A percentile compares a stretch with the other conserved stretches of the same genome.
Evolutionary conservation across 2,797 vertebrate genomes (phyloP).

Genomic region (Acipenser ruthenus): DNA sequence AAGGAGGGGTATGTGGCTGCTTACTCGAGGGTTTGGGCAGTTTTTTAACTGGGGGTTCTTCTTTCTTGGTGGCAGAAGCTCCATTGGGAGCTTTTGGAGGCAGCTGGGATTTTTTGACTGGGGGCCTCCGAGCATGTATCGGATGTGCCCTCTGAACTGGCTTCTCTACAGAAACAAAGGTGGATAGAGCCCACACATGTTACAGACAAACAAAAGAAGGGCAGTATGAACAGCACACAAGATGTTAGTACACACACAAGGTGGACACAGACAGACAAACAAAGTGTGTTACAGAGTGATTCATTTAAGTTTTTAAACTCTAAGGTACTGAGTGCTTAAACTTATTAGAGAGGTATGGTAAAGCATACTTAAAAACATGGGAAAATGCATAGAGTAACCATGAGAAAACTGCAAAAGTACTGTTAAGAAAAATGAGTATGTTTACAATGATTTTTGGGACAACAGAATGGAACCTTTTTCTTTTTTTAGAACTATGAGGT

Average conservation of each 20-base stretch:
- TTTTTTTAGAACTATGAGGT: too few species aligned
- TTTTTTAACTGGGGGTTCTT: conserved; percentile 57
- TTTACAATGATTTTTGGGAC: too few species aligned
- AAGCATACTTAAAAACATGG: too few species aligned
- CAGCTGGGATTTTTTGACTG: conserved; percentile 49
- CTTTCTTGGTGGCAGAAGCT: conserved; percentile 50
- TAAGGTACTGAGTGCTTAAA: too few species aligned
- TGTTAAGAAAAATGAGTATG: too few species aligned
- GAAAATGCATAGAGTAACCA: too few species aligned
- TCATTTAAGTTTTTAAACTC: too few species aligned
- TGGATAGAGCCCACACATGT: conserved; percentile 51
- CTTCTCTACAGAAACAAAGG: conserved; percentile 66
- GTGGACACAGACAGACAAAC: too few species aligned
- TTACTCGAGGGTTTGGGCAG: conserved; percentile 45
- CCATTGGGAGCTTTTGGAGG: conserved; percentile 53
- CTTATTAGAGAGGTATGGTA: too few species aligned
- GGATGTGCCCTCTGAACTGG: conserved; percentile 44
- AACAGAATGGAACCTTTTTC: too few species aligned
- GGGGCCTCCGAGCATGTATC: conserved; percentile 44
- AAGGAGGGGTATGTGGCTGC: conserved; percentile 60
- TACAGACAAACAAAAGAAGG: conserved; percentile 14
- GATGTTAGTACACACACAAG: neutral
- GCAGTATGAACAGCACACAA: conserved; percentile 8
- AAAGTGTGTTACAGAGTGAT: too few species aligned
- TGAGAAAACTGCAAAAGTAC: too few species aligned